Evolutionary conservation across 1,140 invertebrate genomes (phyloP).

Genomic region (Gryllus bimaculatus): DNA sequence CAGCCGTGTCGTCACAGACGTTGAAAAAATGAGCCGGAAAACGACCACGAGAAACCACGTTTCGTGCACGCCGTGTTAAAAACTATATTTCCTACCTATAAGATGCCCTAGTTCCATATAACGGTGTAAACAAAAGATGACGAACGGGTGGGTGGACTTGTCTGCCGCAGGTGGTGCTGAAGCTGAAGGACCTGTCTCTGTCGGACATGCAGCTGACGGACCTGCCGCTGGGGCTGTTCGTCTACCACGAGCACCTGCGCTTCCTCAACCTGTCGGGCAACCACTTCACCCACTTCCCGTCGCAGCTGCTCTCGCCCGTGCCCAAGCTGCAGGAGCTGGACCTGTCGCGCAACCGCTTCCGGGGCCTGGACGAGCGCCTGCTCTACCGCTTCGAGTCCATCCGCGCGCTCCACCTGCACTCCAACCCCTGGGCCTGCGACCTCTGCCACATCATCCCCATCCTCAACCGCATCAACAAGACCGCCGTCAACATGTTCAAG

Average conservation of each 20-base stretch:
- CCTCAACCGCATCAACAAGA: constrained; percentile 38
- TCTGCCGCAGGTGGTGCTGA: constrained; percentile 43
- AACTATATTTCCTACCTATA: too few relatives aligned
- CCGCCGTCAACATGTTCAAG: background rate
- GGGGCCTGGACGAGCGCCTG: constrained; percentile 45
- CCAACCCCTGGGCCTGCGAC: constrained; percentile 59
- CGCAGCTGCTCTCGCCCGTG: constrained; percentile 43
- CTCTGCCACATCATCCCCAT: constrained; percentile 48
- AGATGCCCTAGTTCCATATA: too few relatives aligned
- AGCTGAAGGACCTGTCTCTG: constrained; percentile 45
- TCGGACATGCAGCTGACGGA: constrained; percentile 41
- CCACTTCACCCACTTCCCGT: constrained; percentile 42
- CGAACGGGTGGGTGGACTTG: too few relatives aligned
- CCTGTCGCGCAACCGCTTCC: constrained; percentile 50
- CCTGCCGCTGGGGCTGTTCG: constrained; percentile 42
- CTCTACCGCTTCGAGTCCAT: constrained; percentile 41
- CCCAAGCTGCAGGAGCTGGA: constrained; percentile 47
- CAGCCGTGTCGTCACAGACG: too few relatives aligned
- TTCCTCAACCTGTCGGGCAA: constrained; percentile 47
- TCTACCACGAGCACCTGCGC: constrained; percentile 40
- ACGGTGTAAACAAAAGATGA: too few relatives aligned
- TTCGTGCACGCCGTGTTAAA: too few relatives aligned
- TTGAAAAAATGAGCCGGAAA: too few relatives aligned
- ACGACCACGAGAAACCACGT: too few relatives aligned
- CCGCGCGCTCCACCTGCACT: constrained; percentile 40